Conservation (phyloP, 2,888 invertebrate species). For the Leptopilina drosophilae region DNA sequence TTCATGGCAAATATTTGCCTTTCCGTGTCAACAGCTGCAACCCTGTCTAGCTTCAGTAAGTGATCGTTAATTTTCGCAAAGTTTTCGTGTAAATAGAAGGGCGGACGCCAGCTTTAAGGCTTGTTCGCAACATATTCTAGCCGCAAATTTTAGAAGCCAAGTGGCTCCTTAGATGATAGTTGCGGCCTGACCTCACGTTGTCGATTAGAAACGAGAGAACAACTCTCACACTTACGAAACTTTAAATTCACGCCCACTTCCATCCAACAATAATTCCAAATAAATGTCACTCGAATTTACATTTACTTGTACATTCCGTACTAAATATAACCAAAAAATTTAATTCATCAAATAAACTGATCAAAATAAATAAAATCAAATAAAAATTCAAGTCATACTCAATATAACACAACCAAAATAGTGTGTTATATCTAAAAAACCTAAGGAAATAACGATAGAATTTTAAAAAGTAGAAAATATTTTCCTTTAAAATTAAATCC, state of each 20-base stretch:
- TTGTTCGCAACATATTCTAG: conserved; percentile 35
- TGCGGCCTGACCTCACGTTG: conserved; percentile 42
- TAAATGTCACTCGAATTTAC: no score
- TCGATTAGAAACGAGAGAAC: conserved; percentile 32
- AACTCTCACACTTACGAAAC: not conserved
- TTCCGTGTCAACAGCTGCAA: conserved; percentile 13
- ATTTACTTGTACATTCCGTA: no score
- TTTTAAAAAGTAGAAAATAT: no score
- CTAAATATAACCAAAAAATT: no score
- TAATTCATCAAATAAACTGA: no score
- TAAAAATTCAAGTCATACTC: no score
- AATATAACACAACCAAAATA: no score
- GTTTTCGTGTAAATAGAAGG: conserved; percentile 36
- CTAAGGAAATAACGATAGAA: no score
- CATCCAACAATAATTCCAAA: not conserved
- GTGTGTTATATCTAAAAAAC: no score
- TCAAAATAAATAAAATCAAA: no score
- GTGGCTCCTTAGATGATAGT: conserved; percentile 41
- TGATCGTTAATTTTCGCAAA: conserved; percentile 39
- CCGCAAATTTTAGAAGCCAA: conserved; percentile 42
- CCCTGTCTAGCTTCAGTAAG: conserved; percentile 19
- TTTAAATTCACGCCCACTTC: not conserved
- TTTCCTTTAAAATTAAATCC: no score
- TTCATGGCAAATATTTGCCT: conserved; percentile 36
- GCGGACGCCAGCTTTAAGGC: conserved; percentile 38